These are phyloP conservation scores for Oreonectes daqikongensis DNA, from an alignment of 2,797 vertebrate genomes.

Conservation along the genomic window DNA sequence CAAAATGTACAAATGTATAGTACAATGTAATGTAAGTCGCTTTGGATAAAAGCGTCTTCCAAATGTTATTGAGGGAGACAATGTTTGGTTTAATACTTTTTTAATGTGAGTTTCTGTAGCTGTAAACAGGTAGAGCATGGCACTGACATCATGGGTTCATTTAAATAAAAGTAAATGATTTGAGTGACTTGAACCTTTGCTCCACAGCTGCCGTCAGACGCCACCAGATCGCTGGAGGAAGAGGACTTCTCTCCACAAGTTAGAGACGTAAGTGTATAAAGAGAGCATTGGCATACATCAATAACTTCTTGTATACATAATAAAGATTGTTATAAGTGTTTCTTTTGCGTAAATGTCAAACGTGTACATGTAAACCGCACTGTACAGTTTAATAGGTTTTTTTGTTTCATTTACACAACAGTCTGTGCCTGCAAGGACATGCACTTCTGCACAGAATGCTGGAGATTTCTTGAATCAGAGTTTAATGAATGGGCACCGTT, in stretches of 20 bases:
- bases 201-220: constrained; percentile 82
- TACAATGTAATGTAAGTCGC: no score
- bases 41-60: no score
- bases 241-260: constrained; percentile 91
- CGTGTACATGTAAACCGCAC: neutral
- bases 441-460: neutral
- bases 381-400: no score
- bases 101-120: neutral
- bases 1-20: no score
- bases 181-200: constrained; percentile 7
- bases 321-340: neutral
- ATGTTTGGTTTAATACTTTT: neutral
- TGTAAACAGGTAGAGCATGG: neutral
- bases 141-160: no score
- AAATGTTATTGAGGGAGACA: neutral
- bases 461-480: neutral
- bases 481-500: neutral
- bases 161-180: neutral
- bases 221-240: constrained; percentile 83
- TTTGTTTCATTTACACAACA: no score
- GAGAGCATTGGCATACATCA: neutral
- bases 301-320: neutral
- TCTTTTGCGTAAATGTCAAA: no score
- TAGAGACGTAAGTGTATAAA: constrained; percentile 84
- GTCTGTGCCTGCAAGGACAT: no score